Evolutionary conservation across 2,888 invertebrate species (phyloP).

Genomic region (Aethes cnicana): DNA sequence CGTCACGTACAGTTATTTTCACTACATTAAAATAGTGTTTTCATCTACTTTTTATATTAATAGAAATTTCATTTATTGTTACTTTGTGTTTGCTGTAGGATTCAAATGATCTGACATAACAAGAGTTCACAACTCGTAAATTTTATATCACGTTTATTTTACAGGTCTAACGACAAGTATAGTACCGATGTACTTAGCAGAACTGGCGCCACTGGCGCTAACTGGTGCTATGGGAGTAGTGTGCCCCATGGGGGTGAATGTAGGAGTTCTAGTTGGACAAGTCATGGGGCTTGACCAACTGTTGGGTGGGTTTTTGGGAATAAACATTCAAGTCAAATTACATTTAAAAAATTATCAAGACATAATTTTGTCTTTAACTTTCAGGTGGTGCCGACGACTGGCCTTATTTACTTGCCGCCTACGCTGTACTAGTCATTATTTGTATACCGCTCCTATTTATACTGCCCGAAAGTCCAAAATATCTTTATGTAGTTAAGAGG

Average conservation of each 20-base stretch:
- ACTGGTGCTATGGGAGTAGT: slow-evolving; percentile 93
- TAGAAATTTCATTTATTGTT: too few relatives aligned
- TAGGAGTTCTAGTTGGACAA: slow-evolving; percentile 89
- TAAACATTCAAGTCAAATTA: too few relatives aligned
- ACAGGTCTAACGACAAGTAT: slow-evolving; percentile 92
- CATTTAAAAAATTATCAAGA: too few relatives aligned
- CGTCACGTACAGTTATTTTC: too few relatives aligned
- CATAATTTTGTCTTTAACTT: too few relatives aligned
- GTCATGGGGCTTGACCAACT: slow-evolving; percentile 85
- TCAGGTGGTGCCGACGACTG: slow-evolving; percentile 87
- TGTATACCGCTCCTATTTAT: slow-evolving; percentile 83
- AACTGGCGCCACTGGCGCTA: slow-evolving; percentile 89
- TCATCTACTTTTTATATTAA: too few relatives aligned
- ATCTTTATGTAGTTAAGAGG: slow-evolving; percentile 87
- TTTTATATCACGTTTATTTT: slow-evolving; percentile 34
- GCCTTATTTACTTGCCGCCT: slow-evolving; percentile 89
- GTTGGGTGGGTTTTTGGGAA: slow-evolving; percentile 78
- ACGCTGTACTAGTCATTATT: slow-evolving; percentile 86
- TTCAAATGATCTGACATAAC: too few relatives aligned
- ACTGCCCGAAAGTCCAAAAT: slow-evolving; percentile 95
- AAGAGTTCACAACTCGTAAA: too few relatives aligned
- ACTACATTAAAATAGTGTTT: too few relatives aligned
- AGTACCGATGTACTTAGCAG: slow-evolving; percentile 95
- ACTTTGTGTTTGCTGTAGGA: too few relatives aligned
- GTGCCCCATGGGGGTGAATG: slow-evolving; percentile 90